phyloP scores from a whole-genome alignment of 2,113 vertebrate genomes.

The Sander lucioperca region DNA sequence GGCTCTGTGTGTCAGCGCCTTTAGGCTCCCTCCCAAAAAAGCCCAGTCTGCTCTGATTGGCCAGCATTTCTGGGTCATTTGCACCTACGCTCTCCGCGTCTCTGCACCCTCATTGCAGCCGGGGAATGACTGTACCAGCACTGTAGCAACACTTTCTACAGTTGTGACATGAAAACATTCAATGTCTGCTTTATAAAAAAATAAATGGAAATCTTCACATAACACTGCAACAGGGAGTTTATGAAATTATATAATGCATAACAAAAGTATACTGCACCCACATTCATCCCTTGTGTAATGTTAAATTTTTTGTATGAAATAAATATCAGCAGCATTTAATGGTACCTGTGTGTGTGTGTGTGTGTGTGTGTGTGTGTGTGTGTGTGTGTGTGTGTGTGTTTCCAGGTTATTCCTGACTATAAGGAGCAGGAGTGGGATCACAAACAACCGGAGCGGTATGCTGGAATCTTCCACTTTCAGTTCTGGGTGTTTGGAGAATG shows the following conservation, averaged over 20 bases:
- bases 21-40: too few relatives aligned
- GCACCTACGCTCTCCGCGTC: too few relatives aligned
- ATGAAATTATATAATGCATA: not conserved
- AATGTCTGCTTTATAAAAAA: too few relatives aligned
- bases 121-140: too few relatives aligned
- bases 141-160: too few relatives aligned
- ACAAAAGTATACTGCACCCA: not conserved
- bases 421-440: constrained; percentile 93
- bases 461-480: constrained; percentile 94
- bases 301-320: not conserved
- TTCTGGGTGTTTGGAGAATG: constrained; percentile 96
- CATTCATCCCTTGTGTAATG: not conserved
- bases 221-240: not conserved
- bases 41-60: too few relatives aligned
- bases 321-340: not conserved
- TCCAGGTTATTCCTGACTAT: constrained; percentile 90
- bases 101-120: too few relatives aligned
- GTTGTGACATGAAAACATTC: too few relatives aligned
- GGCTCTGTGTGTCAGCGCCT: too few relatives aligned
- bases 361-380: constrained; percentile 1
- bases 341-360: constrained; percentile 12
- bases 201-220: not conserved
- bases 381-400: constrained; percentile 9
- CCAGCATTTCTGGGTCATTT: too few relatives aligned
- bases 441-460: constrained; percentile 85